Base-by-base conservation (phyloP, 2,888 invertebrate species). In the Chrysolina haemoptera region DNA sequence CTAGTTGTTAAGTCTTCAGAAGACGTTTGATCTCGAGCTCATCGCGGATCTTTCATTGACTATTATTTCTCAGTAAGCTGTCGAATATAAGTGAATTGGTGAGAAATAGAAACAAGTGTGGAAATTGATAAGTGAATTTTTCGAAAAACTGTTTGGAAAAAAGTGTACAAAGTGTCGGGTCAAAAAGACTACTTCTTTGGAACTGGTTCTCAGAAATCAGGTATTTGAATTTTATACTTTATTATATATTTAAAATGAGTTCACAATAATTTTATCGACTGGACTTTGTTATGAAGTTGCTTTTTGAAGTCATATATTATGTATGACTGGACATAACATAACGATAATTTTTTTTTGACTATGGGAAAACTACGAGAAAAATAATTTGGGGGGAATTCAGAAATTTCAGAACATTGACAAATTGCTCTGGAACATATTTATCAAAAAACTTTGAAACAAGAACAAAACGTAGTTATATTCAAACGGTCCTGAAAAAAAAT, bases 91-190 rank as follows among this genome's bases (percentile, higher is more conserved):
- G 71, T 67, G 63, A 43, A 68, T 53, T 35, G 46, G 43, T 65
- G 65, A 12, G 22, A 48, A 48, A 9, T 10, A 5, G 35, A 5
- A 35, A 35, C 35, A 35, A 35, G 8, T 3, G 3, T 35, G 35
- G 16, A 53, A 62, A 65, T 41, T 69, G 53, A 10, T 50, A 16
- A 64, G 68, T 68, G 74, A 35, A 50, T 66, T 62, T 67, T 70
- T 70, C 46, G 53, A 18, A n/a, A 66, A 62, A 62, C 70, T 27
- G 71, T 78, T 77, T 48, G 48, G 20, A 35, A 43, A 74, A 72
- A 76, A 72, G 63, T 78, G 79, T 79, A 78, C 79, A 79, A 79
- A 76, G 79, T 79, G 79, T 78, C 76, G 72, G 77, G 77, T 11
- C 76, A 76, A 70, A 77, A 75, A 66, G 77, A 76, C n/a, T 75